These are phyloP conservation scores for Dicyrtomina minuta DNA, from an alignment of 2,888 invertebrate species.

Conservation along the genomic window DNA sequence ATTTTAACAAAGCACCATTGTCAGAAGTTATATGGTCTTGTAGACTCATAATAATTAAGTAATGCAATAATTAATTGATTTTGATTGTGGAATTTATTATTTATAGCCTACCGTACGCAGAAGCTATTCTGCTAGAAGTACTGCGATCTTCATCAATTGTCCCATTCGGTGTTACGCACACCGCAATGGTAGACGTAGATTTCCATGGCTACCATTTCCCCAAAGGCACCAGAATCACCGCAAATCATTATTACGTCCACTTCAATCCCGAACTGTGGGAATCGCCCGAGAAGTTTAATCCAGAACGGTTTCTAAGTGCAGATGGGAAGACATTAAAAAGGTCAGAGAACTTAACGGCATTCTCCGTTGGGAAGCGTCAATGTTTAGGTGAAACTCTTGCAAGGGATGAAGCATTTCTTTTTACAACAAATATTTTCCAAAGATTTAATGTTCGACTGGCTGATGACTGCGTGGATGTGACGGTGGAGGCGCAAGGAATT, in stretches of 20 bases:
- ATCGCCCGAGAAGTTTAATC: slow-evolving; percentile 2
- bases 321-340: background rate
- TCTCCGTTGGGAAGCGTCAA: slow-evolving; percentile 6
- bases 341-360: slow-evolving; percentile 1
- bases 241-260: background rate
- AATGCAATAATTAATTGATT: too few relatives aligned
- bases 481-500: too few relatives aligned
- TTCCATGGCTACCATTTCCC: slow-evolving; percentile 16
- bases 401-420: slow-evolving; percentile 1
- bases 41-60: too few relatives aligned
- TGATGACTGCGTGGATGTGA: too few relatives aligned
- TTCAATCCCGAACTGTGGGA: slow-evolving; percentile 1
- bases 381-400: slow-evolving; percentile 8
- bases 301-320: background rate
- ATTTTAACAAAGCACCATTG: too few relatives aligned
- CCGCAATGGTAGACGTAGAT: background rate
- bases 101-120: background rate
- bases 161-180: background rate
- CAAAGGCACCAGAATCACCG: background rate
- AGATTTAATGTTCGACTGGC: background rate
- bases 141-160: slow-evolving; percentile 1
- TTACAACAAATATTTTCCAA: slow-evolving; percentile 10
- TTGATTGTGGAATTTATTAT: too few relatives aligned
- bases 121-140: background rate
- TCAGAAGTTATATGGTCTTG: too few relatives aligned